Conservation (phyloP, 2,888 invertebrate genomes). For the Escarpia spicata region DNA sequence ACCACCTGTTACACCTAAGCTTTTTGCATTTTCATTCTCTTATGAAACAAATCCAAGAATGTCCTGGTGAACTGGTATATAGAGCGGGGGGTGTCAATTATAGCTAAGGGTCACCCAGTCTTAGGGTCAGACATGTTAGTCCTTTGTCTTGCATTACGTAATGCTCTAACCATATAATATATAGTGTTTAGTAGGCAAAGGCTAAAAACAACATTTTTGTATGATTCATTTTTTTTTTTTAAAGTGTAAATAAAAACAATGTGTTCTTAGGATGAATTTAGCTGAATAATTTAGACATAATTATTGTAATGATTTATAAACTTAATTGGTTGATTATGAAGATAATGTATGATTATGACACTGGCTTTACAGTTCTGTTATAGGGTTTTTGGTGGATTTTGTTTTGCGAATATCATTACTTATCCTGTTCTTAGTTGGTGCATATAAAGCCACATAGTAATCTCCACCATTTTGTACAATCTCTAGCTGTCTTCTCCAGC, state of each 20-base stretch:
- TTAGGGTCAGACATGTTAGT: background rate
- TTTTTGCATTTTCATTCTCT: background rate
- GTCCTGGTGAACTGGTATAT: background rate
- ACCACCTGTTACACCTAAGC: too few species aligned
- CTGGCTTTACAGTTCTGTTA: background rate
- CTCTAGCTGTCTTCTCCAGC: too few species aligned
- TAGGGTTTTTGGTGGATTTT: too few species aligned
- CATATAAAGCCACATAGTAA: too few species aligned
- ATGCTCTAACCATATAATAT: background rate
- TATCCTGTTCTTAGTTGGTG: too few species aligned
- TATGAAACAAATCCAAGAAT: background rate
- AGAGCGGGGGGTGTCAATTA: background rate
- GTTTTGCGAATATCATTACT: too few species aligned
- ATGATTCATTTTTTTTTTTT: background rate
- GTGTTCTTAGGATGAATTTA: background rate
- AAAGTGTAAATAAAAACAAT: background rate
- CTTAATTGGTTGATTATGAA: background rate
- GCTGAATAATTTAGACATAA: background rate
- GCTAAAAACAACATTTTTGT: background rate
- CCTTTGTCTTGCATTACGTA: background rate
- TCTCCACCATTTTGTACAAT: too few species aligned
- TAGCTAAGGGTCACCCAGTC: constrained; percentile 1
- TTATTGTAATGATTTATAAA: background rate
- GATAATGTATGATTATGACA: background rate
- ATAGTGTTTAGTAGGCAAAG: background rate